A percentile compares a stretch with the other conserved stretches of the same genome.
phyloP scores from a whole-genome alignment of 2,113 vertebrate species.

The Plectropomus leopardus region DNA sequence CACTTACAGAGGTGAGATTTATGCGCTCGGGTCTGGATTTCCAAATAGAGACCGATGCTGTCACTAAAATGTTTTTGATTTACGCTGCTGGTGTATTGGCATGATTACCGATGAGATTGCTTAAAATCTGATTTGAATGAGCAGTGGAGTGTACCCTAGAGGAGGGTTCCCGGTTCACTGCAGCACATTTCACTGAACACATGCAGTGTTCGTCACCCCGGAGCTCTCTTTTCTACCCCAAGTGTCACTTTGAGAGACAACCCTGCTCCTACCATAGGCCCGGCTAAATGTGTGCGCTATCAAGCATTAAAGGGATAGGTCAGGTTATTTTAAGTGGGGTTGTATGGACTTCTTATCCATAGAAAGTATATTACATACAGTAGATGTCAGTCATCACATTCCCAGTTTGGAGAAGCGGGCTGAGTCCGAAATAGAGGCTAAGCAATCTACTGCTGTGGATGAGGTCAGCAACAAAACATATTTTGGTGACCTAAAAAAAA shows the following conservation, averaged over 20 bases:
- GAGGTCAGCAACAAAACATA: too few species aligned
- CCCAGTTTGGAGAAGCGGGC: too few species aligned
- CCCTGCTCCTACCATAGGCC: slow-evolving; percentile 28
- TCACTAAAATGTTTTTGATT: slow-evolving; percentile 72
- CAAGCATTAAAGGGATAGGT: too few species aligned
- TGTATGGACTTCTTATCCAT: too few species aligned
- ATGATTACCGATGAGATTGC: slow-evolving; percentile 61
- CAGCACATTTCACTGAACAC: slow-evolving; percentile 14
- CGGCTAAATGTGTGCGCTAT: slow-evolving; percentile 39
- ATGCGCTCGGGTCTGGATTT: slow-evolving; percentile 73
- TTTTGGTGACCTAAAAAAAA: too few species aligned
- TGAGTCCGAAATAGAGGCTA: too few species aligned
- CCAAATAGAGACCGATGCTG: slow-evolving; percentile 70
- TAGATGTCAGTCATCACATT: too few species aligned
- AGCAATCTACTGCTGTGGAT: too few species aligned
- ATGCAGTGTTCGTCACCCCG: slow-evolving; percentile 12
- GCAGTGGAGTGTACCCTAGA: background rate
- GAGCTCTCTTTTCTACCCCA: background rate
- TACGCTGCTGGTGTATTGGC: slow-evolving; percentile 38
- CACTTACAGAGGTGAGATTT: slow-evolving; percentile 81
- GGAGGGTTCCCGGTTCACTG: background rate
- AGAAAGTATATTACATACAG: too few species aligned
- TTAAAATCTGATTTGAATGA: slow-evolving; percentile 57
- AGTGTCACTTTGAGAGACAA: slow-evolving; percentile 35
- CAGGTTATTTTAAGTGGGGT: too few species aligned